phyloP scores from a whole-genome alignment of 35 echinoderm and acorn worm genomes.

The Chiridota heheva region DNA sequence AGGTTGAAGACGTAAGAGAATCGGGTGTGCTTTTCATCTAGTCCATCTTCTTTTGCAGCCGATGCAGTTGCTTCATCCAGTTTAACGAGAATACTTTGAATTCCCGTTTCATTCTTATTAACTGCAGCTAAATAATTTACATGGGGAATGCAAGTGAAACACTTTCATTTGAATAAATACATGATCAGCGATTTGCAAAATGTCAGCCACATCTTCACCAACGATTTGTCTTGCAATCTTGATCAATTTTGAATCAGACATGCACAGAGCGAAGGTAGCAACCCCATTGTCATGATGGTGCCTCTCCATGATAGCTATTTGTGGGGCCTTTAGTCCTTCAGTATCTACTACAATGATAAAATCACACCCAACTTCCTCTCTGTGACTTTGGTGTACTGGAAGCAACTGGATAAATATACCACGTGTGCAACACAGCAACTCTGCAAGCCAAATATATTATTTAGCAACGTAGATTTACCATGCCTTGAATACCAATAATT shows the following conservation, averaged over 20 bases:
- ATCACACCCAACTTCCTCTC: not conserved
- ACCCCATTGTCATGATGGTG: slow-evolving; percentile 35
- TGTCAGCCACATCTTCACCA: slow-evolving; percentile 26
- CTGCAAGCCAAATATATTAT: slow-evolving; percentile 29
- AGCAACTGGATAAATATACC: slow-evolving; percentile 46
- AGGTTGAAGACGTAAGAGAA: slow-evolving; percentile 28
- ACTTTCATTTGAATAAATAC: slow-evolving; percentile 39
- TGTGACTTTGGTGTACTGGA: not conserved
- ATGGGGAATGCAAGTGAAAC: slow-evolving; percentile 2
- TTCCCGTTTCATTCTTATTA: not conserved
- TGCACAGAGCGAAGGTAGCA: slow-evolving; percentile 23
- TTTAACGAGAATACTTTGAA: not conserved
- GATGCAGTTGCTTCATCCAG: slow-evolving; percentile 12
- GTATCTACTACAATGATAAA: slow-evolving; percentile 37
- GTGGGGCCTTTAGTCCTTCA: slow-evolving; percentile 34
- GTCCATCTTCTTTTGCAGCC: slow-evolving; percentile 16
- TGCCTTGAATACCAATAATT: slow-evolving; percentile 35
- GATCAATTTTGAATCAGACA: slow-evolving; percentile 26
- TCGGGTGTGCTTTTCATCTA: not conserved
- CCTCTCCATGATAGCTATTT: not conserved
- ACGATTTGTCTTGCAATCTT: slow-evolving; percentile 34
- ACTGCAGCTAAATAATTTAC: slow-evolving; percentile 18
- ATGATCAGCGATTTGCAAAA: slow-evolving; percentile 28
- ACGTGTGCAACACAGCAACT: slow-evolving; percentile 39
- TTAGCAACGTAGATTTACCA: slow-evolving; percentile 45